These are phyloP conservation scores for Halcyon senegalensis DNA, from an alignment of 2,113 vertebrate genomes.

Conservation along the genomic window DNA sequence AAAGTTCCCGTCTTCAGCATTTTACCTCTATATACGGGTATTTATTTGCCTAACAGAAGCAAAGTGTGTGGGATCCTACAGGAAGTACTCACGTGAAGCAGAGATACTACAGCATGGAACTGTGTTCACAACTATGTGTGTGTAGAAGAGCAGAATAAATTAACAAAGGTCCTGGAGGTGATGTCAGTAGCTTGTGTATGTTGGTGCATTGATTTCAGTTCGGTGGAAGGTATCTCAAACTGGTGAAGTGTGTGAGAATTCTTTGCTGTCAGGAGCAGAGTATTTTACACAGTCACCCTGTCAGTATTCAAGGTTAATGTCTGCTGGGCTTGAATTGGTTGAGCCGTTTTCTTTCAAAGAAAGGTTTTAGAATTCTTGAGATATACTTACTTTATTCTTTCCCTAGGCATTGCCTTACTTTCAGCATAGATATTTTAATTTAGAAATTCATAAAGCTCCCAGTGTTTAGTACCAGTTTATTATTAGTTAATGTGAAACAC, in stretches of 20 bases:
- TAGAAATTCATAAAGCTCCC: neutral
- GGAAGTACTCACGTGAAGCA: neutral
- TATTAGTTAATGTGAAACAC: neutral
- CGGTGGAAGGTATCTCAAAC: neutral
- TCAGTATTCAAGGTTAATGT: neutral
- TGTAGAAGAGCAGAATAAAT: neutral
- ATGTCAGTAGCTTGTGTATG: neutral
- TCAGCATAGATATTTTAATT: neutral
- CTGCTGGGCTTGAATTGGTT: neutral
- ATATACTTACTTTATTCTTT: neutral
- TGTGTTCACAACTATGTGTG: neutral
- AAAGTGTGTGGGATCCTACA: neutral
- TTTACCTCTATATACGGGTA: accelerated
- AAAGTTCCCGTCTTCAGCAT: neutral
- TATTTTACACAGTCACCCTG: neutral
- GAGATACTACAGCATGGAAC: neutral
- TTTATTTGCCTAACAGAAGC: neutral
- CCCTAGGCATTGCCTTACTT: neutral
- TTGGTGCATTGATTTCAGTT: neutral
- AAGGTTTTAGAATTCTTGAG: neutral
- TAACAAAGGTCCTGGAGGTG: neutral
- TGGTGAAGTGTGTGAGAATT: neutral
- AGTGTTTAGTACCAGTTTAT: neutral
- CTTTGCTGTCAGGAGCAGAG: neutral
- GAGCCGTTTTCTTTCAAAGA: neutral